Base-by-base conservation (phyloP, 2,797 vertebrate genomes). In the Sorex maritimensis region DNA sequence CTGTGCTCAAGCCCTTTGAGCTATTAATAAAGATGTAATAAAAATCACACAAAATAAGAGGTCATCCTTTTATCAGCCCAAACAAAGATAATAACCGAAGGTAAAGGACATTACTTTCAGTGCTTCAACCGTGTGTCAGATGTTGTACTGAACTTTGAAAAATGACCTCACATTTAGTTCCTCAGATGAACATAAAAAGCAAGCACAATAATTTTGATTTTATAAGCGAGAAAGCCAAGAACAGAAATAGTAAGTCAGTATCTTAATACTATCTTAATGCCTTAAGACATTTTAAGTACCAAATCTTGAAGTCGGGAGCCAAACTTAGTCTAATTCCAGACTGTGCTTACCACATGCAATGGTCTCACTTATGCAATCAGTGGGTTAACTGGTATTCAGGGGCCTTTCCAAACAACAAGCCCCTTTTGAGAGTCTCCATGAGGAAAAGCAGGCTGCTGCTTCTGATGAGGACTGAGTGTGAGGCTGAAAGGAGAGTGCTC, bases 401-500 rank as follows among this genome's bases (percentile, higher is more conserved):
- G 52, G 52, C 79, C 28, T 91, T 87, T 41, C 38, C 77, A 74
- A 61, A 72, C 46, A 55, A 88, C 46, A 69, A 38, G 21, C 12
- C 28, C 30, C 49, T 71, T 86, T 55, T 71, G 13, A 71, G 58
- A 86, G 41, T n/a, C 55, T 91, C 83, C 24, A 30, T 41, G 90
- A 21, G 34, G 73, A 81, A 92, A 91, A 34, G 81, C 49, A 84
- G 1, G 11, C 63, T 74, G 68, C 65, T 81, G 73, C 46, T 94
- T 88, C 77, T 82, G 71, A 92, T 83, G 72, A 81, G 94, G 94
- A 97, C 24, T 87, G 83, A 91, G 80, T 65, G 52, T 67, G 77
- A 93, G 78, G 52, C 0, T 61, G 82, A 94, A 55, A 94, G 85
- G 86, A 92, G 86, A 78, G 28, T 3, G 90, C 58, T 83, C 41